Evolutionary conservation across 2,797 vertebrate species (phyloP).

Genomic region (Manis javanica): DNA sequence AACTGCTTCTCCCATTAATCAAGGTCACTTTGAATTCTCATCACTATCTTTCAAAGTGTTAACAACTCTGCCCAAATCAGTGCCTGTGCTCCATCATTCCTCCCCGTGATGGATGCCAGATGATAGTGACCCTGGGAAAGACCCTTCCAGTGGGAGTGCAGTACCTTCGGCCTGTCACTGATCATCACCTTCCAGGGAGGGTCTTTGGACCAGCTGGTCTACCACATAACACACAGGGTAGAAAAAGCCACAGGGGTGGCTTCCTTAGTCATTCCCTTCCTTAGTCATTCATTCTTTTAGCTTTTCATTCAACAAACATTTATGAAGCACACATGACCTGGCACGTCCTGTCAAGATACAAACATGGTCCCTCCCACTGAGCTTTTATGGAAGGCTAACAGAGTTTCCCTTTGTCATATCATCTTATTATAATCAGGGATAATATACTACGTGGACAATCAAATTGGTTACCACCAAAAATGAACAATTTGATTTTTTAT

Average conservation of each 20-base stretch:
- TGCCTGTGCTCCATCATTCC: slow-evolving; percentile 62
- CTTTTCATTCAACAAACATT: slow-evolving; percentile 26
- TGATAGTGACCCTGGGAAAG: slow-evolving; percentile 63
- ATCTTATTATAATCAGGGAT: slow-evolving; percentile 37
- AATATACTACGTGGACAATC: background rate
- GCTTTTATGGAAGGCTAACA: background rate
- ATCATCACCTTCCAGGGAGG: background rate
- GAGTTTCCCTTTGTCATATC: slow-evolving; percentile 29
- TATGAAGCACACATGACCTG: background rate
- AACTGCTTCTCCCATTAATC: slow-evolving; percentile 57
- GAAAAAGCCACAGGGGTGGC: background rate
- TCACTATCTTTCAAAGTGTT: slow-evolving; percentile 77
- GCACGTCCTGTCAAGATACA: background rate
- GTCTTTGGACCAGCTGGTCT: slow-evolving; percentile 32
- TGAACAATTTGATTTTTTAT: slow-evolving; percentile 37
- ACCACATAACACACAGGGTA: background rate
- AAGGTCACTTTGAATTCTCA: slow-evolving; percentile 73
- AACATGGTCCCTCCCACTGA: background rate
- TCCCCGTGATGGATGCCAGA: slow-evolving; percentile 43
- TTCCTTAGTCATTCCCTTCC: background rate
- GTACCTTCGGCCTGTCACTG: background rate
- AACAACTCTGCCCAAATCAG: slow-evolving; percentile 71
- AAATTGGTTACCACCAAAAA: slow-evolving; percentile 48
- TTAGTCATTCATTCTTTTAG: slow-evolving; percentile 12
- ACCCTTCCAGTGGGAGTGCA: slow-evolving; percentile 38